Evolutionary conservation across 1,140 invertebrate species (phyloP).

Genomic region (Bombus sylvicola): DNA sequence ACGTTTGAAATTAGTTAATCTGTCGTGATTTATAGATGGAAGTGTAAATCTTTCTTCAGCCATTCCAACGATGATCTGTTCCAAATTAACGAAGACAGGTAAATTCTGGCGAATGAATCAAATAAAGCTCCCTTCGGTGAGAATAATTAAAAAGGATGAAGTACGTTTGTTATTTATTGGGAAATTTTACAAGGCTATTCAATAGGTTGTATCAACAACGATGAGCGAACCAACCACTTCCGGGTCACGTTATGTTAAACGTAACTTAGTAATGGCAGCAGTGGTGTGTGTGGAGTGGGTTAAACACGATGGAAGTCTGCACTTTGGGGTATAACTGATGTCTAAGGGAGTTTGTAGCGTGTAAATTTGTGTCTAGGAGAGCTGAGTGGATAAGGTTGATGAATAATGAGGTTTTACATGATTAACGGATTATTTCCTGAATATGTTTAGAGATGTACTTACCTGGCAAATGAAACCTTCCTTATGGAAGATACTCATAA

Average conservation of each 20-base stretch:
- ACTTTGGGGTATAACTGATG: background rate
- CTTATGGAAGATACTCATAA: background rate
- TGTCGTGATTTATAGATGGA: no score
- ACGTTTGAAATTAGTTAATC: no score
- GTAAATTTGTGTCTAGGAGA: background rate
- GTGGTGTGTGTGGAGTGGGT: background rate
- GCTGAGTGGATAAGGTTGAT: background rate
- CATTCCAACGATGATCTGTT: no score
- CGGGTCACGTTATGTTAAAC: background rate
- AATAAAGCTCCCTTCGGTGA: no score
- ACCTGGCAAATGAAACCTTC: background rate
- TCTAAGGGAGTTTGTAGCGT: background rate
- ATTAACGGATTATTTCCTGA: background rate
- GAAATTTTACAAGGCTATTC: background rate
- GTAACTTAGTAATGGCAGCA: background rate
- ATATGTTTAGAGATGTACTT: background rate
- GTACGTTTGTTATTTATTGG: no score
- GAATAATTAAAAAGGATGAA: no score
- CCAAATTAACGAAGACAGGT: no score
- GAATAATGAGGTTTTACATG: background rate
- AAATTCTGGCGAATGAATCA: no score
- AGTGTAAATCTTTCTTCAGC: no score
- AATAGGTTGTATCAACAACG: background rate
- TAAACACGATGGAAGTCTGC: slow-evolving; percentile 8
- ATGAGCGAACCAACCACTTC: background rate